Percentiles rank a stretch among this genome's conserved stretches.
phyloP scores from a whole-genome alignment of 2,113 vertebrate genomes.

The Gavia stellata region DNA sequence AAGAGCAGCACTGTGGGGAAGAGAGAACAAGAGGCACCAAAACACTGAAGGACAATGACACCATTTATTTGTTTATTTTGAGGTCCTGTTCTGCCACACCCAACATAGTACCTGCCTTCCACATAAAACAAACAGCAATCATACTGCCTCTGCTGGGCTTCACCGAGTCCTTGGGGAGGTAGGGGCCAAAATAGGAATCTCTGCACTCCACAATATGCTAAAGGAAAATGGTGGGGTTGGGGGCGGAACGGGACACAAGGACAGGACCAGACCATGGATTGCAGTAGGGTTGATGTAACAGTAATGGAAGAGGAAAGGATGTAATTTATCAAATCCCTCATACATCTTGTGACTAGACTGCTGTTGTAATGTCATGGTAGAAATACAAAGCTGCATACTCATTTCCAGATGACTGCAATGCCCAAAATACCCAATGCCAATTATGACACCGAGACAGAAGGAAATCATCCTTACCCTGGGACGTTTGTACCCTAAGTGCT shows the following conservation, averaged over 20 bases:
- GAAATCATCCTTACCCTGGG: not conserved
- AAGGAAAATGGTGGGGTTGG: not conserved
- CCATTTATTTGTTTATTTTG: not conserved
- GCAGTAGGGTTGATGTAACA: not conserved
- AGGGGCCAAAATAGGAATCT: not conserved
- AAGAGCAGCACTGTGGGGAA: not conserved
- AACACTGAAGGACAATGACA: not conserved
- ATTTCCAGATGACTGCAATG: slow-evolving; percentile 24
- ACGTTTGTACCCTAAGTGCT: not conserved
- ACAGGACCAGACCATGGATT: not conserved
- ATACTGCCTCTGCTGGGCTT: not conserved
- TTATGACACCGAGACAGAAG: not conserved
- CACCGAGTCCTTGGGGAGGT: not conserved
- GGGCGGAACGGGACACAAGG: too few species aligned
- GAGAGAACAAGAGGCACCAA: not conserved
- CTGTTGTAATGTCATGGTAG: not conserved
- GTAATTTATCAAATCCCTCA: not conserved
- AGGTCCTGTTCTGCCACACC: not conserved
- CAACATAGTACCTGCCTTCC: not conserved
- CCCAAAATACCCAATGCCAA: slow-evolving; percentile 21
- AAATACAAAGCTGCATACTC: slow-evolving; percentile 13
- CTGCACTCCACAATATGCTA: not conserved
- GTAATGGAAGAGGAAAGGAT: not conserved
- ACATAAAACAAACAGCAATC: not conserved
- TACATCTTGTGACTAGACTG: not conserved